Conservation (phyloP, 1,140 invertebrate genomes). For the Leguminivora glycinivorella region DNA sequence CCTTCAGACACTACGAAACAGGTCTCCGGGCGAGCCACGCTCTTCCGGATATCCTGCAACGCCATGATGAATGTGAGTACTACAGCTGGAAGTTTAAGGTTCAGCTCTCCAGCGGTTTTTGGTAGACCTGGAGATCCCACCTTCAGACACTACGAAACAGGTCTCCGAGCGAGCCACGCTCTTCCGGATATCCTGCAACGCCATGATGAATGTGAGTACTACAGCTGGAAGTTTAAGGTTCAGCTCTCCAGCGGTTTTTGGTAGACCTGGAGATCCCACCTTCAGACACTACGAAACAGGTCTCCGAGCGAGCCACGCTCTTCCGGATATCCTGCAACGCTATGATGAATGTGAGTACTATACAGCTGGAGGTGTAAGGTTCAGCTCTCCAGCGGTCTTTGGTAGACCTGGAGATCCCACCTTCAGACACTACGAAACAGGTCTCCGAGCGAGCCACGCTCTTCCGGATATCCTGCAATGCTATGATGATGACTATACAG, state of each 20-base stretch:
- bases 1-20: constrained; percentile 81
- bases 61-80: constrained; percentile 96
- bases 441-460: constrained; percentile 94
- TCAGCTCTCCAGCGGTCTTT: constrained; percentile 84
- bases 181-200: constrained; percentile 95
- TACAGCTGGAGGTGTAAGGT: too few species aligned
- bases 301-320: constrained; percentile 93
- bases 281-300: constrained; percentile 82
- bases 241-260: constrained; percentile 84
- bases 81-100: too few species aligned
- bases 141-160: constrained; percentile 81
- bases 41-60: constrained; percentile 96
- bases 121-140: constrained; percentile 87
- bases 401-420: constrained; percentile 87
- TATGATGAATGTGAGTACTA: constrained; percentile 95
- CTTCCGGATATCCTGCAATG: constrained; percentile 95
- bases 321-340: constrained; percentile 96
- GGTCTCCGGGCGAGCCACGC: constrained; percentile 93
- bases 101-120: constrained; percentile 84
- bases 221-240: too few species aligned
- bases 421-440: constrained; percentile 81
- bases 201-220: constrained; percentile 95
- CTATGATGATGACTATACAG: constrained; percentile 92
- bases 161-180: constrained; percentile 94
- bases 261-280: constrained; percentile 87